Base-by-base conservation (phyloP, 2,113 vertebrate genomes). In the Eudyptes chrysolophus region DNA sequence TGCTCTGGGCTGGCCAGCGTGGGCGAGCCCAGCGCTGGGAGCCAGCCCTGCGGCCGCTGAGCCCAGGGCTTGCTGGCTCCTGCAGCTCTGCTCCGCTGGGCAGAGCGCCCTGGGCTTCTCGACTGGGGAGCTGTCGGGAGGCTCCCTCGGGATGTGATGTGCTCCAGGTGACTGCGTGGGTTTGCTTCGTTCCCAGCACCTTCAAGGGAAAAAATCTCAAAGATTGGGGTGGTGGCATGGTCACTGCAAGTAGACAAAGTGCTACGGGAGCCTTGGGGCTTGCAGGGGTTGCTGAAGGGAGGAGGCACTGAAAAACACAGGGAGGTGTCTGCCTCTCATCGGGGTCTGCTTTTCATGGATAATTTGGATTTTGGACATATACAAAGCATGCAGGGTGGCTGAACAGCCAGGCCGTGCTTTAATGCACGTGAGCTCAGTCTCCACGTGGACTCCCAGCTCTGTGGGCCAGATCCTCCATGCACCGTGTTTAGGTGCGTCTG, bases 401-500 rank as follows among this genome's bases (percentile, higher is more conserved):
- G 46, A 42, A 7, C 3, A 11, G 49, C 70, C 4, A 0, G 24
- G 38, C n/a, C 1, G 4, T 8, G 64, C 20, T 54, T 57, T 58
- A 8, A 3, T 1, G 21, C 32, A 13, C 2, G 2, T 40, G 70
- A 34, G 69, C 65, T 83, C 26, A 0, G 77, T 30, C 52, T 69
- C 62, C 38, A 4, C 4, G 9, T 9, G 90, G 40, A 1, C 46
- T 68, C 79, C 64, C 60, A 1, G 48, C 84, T 66, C 81, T 7
- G 0, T 0, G 49, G 25, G 15, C 3, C 9, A 13, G 13, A 14
- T 3, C 8, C 36, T 38, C 72, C 3, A 0, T 2, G 61, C 0
- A 4, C 48, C 1, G 5, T 0, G 4, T 7, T 61, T 6, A 19
- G 78, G 24, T 9, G 65, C 22, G 1, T 8, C 15, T 52, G 52